Conservation (phyloP, 2,113 vertebrate species). For the Galbula dea region DNA sequence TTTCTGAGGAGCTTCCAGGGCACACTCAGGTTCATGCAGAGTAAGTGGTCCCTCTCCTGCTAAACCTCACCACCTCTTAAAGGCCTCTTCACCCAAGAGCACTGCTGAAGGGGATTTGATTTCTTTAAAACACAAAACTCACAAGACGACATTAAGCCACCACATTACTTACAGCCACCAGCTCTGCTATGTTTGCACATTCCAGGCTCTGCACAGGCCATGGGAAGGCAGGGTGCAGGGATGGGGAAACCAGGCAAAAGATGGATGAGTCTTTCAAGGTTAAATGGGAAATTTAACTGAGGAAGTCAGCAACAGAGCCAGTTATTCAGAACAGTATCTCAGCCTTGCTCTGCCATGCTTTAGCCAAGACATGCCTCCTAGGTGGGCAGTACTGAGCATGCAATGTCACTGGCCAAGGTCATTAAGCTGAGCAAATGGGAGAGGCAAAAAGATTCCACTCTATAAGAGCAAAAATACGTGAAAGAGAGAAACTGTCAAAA, state of each 20-base stretch:
- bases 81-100: not conserved
- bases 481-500: not conserved
- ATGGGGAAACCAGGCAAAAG: not conserved
- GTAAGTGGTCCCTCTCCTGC: not conserved
- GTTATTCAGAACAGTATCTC: not conserved
- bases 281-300: not conserved
- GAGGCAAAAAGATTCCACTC: not conserved
- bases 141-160: not conserved
- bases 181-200: rapidly evolving
- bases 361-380: not conserved
- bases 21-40: not conserved
- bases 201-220: not conserved
- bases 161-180: rapidly evolving
- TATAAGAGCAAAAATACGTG: not conserved
- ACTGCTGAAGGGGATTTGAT: not conserved
- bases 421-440: not conserved
- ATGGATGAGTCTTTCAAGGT: not conserved
- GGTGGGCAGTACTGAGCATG: not conserved
- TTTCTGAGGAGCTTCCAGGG: not conserved
- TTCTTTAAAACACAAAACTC: not conserved
- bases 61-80: not conserved
- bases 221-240: not conserved
- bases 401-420: not conserved
- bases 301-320: not conserved
- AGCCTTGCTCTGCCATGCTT: not conserved